Percentiles rank a stretch among this genome's conserved stretches.
These are phyloP conservation scores for Thecocarcelia acutangulata DNA, from an alignment of 2,888 invertebrate genomes.

Conservation along the genomic window DNA sequence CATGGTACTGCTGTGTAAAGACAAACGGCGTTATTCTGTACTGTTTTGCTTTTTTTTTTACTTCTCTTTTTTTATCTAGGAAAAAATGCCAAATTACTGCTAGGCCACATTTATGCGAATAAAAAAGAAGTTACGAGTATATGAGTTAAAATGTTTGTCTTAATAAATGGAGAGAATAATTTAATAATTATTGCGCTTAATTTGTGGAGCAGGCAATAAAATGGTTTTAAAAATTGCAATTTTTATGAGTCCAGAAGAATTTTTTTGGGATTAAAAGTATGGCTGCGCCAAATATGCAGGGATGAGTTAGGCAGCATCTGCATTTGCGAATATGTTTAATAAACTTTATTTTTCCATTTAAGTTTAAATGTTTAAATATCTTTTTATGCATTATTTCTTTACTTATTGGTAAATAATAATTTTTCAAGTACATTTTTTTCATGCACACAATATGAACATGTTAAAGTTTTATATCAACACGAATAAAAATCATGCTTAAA, in stretches of 20 bases:
- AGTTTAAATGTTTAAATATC: too few relatives aligned
- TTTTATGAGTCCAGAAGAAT: not conserved
- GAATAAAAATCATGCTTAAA: too few relatives aligned
- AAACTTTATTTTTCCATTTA: too few relatives aligned
- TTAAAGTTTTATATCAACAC: too few relatives aligned
- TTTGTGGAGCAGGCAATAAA: conserved; percentile 10
- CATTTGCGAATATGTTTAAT: too few relatives aligned
- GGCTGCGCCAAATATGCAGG: too few relatives aligned
- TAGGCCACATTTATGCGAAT: conserved; percentile 19
- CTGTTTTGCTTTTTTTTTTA: conserved; percentile 5
- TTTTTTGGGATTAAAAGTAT: not conserved
- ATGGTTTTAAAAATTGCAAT: conserved; percentile 9
- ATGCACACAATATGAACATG: too few relatives aligned
- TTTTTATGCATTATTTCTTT: too few relatives aligned
- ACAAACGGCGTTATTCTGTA: conserved; percentile 33
- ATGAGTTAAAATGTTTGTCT: conserved; percentile 7
- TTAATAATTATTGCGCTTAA: conserved; percentile 43
- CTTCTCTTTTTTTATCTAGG: conserved; percentile 3
- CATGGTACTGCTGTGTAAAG: conserved; percentile 54
- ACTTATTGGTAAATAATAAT: too few relatives aligned
- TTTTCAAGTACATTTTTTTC: too few relatives aligned
- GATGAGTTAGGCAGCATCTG: too few relatives aligned
- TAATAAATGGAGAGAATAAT: conserved; percentile 48
- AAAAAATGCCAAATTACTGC: conserved; percentile 50
- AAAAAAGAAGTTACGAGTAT: not conserved